phyloP scores from a whole-genome alignment of 2,888 invertebrate genomes.

The Lepidochrysops patricia region DNA sequence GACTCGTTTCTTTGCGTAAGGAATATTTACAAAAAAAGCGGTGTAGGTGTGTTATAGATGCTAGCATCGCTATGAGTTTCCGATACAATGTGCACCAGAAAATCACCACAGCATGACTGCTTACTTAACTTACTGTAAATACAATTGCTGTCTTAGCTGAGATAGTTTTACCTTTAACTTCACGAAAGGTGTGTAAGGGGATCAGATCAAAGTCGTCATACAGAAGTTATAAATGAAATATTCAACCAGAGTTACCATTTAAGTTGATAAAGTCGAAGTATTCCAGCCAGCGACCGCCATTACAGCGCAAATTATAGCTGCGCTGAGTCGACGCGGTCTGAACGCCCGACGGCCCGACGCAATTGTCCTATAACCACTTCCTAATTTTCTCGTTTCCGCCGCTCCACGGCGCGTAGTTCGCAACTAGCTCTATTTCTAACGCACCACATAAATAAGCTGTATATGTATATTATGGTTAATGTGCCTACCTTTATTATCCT shows the following conservation, averaged over 20 bases:
- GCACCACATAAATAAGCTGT: background rate
- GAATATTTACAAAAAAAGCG: background rate
- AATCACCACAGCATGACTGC: background rate
- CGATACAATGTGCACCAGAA: background rate
- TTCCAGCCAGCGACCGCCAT: conserved; percentile 12
- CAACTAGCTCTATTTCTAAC: conserved; percentile 15
- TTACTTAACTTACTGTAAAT: background rate
- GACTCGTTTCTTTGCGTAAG: background rate
- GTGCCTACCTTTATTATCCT: background rate
- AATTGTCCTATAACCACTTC: conserved; percentile 68
- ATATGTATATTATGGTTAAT: background rate
- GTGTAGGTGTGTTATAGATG: background rate
- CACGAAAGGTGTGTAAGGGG: background rate
- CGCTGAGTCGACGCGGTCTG: conserved; percentile 23
- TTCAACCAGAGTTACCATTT: background rate
- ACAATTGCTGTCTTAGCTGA: background rate
- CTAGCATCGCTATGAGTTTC: background rate
- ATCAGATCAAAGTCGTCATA: background rate
- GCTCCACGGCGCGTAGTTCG: conserved; percentile 28
- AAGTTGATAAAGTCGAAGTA: background rate
- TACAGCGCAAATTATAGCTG: conserved; percentile 21
- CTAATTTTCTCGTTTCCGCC: conserved; percentile 68
- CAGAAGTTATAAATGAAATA: background rate
- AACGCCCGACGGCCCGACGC: conserved; percentile 36
- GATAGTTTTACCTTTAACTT: background rate